Percentiles rank a stretch among this genome's conserved stretches.
Conservation (phyloP, 2,113 vertebrate species). For the Gallinago jamesoni region DNA sequence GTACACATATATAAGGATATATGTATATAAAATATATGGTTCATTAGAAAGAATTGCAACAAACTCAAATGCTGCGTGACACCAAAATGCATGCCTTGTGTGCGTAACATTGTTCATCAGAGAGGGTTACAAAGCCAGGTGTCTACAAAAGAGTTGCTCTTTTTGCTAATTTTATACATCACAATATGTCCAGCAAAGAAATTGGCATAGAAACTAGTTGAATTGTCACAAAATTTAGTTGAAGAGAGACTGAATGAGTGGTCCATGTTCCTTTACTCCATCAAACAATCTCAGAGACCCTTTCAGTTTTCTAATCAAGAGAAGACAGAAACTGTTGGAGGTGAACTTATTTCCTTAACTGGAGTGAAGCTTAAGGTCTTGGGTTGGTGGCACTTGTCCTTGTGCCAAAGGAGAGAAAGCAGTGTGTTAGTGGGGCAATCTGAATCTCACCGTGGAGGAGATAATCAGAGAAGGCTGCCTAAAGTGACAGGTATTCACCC, state of each 20-base stretch:
- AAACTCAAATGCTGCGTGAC: not conserved
- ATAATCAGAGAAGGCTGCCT: not conserved
- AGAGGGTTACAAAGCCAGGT: not conserved
- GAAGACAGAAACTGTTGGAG: not conserved
- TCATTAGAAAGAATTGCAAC: not conserved
- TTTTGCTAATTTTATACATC: not conserved
- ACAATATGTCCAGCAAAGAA: not conserved
- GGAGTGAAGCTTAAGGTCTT: not conserved
- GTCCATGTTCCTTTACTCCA: not conserved
- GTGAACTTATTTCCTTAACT: not conserved
- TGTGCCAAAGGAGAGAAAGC: not conserved
- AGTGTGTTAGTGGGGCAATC: not conserved
- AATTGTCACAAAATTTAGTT: not conserved
- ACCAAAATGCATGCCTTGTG: fast-evolving
- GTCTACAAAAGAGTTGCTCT: not conserved
- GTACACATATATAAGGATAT: not conserved
- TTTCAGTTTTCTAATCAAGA: not conserved
- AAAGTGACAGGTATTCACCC: conserved; percentile 56
- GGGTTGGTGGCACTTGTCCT: not conserved
- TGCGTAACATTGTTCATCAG: not conserved
- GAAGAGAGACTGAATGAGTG: not conserved
- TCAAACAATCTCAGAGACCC: not conserved
- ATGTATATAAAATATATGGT: not conserved
- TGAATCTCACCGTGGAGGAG: not conserved
- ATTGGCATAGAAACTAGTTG: not conserved